Evolutionary conservation across 2,113 vertebrate genomes (phyloP).

Genomic region (Sardina pilchardus): DNA sequence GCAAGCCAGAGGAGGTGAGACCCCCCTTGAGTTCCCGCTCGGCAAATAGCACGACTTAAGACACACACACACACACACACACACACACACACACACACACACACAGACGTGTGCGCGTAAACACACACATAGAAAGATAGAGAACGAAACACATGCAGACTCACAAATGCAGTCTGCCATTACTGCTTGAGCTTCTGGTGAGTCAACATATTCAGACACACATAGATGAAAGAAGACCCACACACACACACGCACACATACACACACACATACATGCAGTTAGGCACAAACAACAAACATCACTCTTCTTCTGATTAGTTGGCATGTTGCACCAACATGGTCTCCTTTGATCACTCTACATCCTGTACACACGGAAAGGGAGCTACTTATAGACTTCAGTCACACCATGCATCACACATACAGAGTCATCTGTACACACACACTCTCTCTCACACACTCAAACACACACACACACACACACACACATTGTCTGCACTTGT

Average conservation of each 20-base stretch:
- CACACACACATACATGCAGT: background rate
- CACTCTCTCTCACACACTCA: background rate
- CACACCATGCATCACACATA: background rate
- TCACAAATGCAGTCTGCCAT: background rate
- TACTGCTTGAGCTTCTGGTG: no score
- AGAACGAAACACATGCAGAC: background rate
- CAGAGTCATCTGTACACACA: background rate
- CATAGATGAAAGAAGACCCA: no score
- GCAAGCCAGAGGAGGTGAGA: constrained; percentile 73
- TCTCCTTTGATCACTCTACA: background rate
- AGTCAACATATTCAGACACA: no score
- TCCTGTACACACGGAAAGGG: background rate
- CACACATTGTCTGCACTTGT: no score
- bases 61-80: background rate
- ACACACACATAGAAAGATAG: background rate
- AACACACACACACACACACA: no score
- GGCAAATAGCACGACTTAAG: background rate
- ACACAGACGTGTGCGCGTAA: background rate
- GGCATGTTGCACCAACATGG: background rate
- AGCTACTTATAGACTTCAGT: background rate
- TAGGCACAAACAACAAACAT: no score
- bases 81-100: background rate
- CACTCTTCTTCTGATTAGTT: background rate
- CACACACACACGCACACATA: background rate
- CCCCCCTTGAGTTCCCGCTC: background rate